phyloP scores from a whole-genome alignment of 64 coral and sea anemone species.

The Platygyra sinensis region DNA sequence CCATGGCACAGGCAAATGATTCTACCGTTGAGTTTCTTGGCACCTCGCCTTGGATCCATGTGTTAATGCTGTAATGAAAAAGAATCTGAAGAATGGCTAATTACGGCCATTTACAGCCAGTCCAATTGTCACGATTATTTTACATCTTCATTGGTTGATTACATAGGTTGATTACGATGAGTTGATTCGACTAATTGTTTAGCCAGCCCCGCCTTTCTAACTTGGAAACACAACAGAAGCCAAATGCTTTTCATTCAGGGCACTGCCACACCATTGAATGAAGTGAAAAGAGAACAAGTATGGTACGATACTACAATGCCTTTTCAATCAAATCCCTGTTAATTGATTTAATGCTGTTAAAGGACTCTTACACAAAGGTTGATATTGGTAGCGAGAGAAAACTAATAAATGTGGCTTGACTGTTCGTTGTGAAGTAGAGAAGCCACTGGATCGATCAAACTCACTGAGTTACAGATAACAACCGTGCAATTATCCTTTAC shows the following conservation, averaged over 20 bases:
- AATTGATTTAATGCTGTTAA: conserved; percentile 26
- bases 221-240: not conserved
- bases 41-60: conserved; percentile 18
- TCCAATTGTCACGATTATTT: not conserved
- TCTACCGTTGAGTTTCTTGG: conserved; percentile 1
- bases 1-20: not conserved
- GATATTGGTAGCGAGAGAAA: conserved; percentile 32
- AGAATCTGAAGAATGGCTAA: conserved; percentile 46
- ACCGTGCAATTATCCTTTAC: not conserved
- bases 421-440: not conserved
- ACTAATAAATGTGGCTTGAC: conserved; percentile 18
- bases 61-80: conserved; percentile 39
- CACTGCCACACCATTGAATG: conserved; percentile 1
- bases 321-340: conserved; percentile 42
- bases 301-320: not conserved
- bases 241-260: not conserved
- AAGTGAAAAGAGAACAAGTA: conserved; percentile 21
- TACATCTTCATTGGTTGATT: conserved; percentile 33
- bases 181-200: conserved; percentile 4
- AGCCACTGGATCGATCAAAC: not conserved
- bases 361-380: conserved; percentile 26
- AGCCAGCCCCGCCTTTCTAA: conserved; percentile 8
- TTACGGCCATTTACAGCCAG: conserved; percentile 35
- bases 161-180: not conserved
- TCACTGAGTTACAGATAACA: not conserved